A percentile compares a stretch with the other conserved stretches of the same genome.
These are phyloP conservation scores for Rhyacophila evoluta DNA, from an alignment of 2,888 invertebrate species.

Conservation along the genomic window DNA sequence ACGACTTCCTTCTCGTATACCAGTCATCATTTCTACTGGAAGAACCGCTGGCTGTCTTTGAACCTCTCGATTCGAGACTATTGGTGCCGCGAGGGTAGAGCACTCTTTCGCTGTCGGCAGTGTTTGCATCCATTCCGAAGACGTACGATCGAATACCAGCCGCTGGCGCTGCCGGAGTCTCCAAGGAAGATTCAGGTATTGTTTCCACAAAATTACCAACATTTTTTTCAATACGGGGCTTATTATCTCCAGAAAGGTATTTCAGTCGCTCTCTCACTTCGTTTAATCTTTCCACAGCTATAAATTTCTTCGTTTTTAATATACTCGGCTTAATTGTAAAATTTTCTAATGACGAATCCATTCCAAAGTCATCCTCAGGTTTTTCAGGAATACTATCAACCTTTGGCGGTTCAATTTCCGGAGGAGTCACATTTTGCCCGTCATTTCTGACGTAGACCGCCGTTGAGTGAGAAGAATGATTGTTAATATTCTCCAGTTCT, in stretches of 20 bases:
- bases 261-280: conserved; percentile 72
- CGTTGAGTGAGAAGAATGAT: conserved; percentile 8
- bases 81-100: conserved; percentile 60
- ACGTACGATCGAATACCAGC: conserved; percentile 63
- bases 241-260: conserved; percentile 59
- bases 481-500: conserved; percentile 67
- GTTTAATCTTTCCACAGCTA: conserved; percentile 72
- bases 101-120: conserved; percentile 47
- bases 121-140: conserved; percentile 63
- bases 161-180: conserved; percentile 38
- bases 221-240: background rate
- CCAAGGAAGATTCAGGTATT: conserved; percentile 43
- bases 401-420: conserved; percentile 26
- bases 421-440: conserved; percentile 31
- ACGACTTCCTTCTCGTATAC: conserved; percentile 81
- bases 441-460: conserved; percentile 42
- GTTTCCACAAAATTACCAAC: background rate
- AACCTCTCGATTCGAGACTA: conserved; percentile 64
- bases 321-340: conserved; percentile 54
- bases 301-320: conserved; percentile 63
- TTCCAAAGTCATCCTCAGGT: background rate
- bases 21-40: conserved; percentile 71
- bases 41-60: conserved; percentile 60
- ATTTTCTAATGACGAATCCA: conserved; percentile 36
- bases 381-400: conserved; percentile 20